Evolutionary conservation across 2,888 invertebrate species (phyloP).

Genomic region (Drosophila anceps): DNA sequence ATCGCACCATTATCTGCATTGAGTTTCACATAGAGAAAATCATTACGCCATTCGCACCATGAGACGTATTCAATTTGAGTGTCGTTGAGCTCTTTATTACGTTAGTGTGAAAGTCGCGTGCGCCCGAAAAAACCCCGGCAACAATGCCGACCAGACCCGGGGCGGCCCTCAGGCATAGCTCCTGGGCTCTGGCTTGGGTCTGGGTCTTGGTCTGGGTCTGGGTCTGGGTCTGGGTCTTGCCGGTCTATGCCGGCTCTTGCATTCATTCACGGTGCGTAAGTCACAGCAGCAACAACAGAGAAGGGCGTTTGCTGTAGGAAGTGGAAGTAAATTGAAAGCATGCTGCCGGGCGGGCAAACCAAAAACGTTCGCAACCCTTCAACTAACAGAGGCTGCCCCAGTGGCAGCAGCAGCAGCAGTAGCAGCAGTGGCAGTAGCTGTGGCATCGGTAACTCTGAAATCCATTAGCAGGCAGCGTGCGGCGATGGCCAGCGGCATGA

Average conservation of each 20-base stretch:
- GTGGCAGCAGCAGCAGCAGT: constrained; percentile 3
- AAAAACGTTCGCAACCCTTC: constrained; percentile 71
- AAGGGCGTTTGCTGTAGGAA: constrained; percentile 55
- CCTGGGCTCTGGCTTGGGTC: constrained; percentile 6
- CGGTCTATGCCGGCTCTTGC: constrained; percentile 40
- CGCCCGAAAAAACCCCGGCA: constrained; percentile 57
- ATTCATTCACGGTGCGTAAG: constrained; percentile 82
- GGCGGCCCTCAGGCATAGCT: constrained; percentile 48
- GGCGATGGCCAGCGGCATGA: constrained; percentile 61
- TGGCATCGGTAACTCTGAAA: constrained; percentile 66
- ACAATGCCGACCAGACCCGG: constrained; percentile 21
- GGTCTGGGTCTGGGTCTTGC: constrained; percentile 5
- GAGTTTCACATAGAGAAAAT: constrained; percentile 81
- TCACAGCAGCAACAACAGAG: constrained; percentile 62
- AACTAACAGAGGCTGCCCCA: constrained; percentile 45
- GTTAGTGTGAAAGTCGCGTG: constrained; percentile 84
- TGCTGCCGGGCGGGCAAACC: constrained; percentile 60
- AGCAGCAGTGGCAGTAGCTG: constrained; percentile 26
- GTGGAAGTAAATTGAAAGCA: constrained; percentile 80
- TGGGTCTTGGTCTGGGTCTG: constrained; percentile 13
- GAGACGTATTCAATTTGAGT: constrained; percentile 83
- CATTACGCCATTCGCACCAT: constrained; percentile 84
- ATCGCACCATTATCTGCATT: constrained; percentile 78
- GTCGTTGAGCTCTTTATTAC: constrained; percentile 85
- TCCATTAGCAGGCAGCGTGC: constrained; percentile 79